These are phyloP conservation scores for Acomys russatus DNA, from an alignment of 2,797 vertebrate species.

Conservation along the genomic window DNA sequence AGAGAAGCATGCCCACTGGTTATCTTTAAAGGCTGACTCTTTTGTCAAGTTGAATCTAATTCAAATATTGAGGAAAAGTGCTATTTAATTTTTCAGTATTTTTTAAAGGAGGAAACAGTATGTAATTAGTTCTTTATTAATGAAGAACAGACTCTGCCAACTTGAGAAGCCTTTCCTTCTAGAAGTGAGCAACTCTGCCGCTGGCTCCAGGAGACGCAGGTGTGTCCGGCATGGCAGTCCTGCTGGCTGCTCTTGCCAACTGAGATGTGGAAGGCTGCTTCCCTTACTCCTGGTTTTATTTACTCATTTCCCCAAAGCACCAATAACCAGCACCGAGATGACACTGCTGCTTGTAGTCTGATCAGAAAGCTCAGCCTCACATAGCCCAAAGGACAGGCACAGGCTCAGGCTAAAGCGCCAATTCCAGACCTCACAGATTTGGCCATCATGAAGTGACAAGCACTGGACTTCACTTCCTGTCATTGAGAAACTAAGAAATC, in stretches of 20 bases:
- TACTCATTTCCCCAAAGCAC: neutral
- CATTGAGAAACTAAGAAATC: neutral
- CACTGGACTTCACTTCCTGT: neutral
- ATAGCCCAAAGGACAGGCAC: neutral
- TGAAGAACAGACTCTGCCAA: neutral
- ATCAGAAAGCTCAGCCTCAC: neutral
- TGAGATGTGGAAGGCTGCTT: neutral
- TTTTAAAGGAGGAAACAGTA: conserved; percentile 16
- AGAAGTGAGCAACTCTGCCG: neutral
- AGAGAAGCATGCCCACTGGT: neutral
- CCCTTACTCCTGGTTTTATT: neutral
- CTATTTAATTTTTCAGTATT: neutral
- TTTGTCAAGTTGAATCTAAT: conserved; percentile 55
- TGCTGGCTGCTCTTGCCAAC: neutral
- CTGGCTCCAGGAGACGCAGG: neutral
- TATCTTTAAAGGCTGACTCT: conserved; percentile 10
- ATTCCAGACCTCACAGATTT: neutral
- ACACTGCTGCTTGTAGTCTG: neutral
- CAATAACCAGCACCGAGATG: neutral
- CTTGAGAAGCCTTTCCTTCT: neutral
- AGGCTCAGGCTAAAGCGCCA: neutral
- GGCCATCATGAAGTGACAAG: neutral
- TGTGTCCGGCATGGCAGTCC: neutral
- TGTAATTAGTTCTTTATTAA: neutral
- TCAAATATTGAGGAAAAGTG: conserved; percentile 23